Base-by-base conservation (phyloP, 2,797 vertebrate genomes). In the Pelobates cultripes region DNA sequence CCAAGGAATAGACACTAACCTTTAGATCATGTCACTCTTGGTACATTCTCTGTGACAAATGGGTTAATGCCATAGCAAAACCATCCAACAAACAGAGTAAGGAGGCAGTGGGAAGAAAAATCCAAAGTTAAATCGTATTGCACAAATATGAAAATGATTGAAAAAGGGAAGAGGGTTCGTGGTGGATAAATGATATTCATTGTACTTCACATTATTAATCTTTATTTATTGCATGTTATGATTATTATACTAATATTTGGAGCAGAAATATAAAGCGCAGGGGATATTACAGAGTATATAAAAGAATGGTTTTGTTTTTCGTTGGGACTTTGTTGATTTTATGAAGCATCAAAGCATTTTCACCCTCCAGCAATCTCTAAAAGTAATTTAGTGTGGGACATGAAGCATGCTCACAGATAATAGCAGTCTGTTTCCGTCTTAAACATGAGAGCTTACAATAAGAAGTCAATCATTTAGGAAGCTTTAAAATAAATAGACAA, bases 261-360 rank as follows among this genome's bases (percentile, higher is more conserved):
- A 42, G 74, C 41, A 70, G 68, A 45, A 51, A 61, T 43, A 41
- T 70, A 72, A 69, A 44, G 68, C 5, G 41, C 68, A 7, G 14
- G 67, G 28, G 73, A 76, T 71, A 77, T 77, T 71, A 76, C 10
- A 76, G 57, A 63, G 55, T 57, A 13, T 14, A 28, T 4, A 7
- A 45, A 66, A 15, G 15, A 77, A 66, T 12, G n/a, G 40, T 43
- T 81, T 28, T 75, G 51, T 81, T 76, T 75, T 75, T 81, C 53
- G 44, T 64, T 42, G 73, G 73, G 73, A 76, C 53, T 81, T 60
- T 76, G 80, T 76, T 82, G 80, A 43, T 77, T 82, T 82, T 82
- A 82, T 82, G 80, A 82, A 72, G 68, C 80, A 82, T 75, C 68
- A 77, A 82, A 82, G 80, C 75, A 61, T 69, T 82, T 82, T 82